phyloP scores from a whole-genome alignment of 2,888 invertebrate species.

The Tribolium freemani region DNA sequence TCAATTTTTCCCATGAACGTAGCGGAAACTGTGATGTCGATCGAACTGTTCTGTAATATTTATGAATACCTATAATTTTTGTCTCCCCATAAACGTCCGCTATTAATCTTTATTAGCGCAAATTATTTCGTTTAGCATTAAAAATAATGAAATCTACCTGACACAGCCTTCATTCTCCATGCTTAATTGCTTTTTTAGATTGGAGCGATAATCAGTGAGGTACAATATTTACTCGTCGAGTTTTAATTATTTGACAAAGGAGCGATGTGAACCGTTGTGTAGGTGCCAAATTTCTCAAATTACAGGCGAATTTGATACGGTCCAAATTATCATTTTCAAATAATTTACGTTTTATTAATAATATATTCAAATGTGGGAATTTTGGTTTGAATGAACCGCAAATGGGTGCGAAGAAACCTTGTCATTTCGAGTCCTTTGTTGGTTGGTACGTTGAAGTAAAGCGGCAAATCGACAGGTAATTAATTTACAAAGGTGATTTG shows the following conservation, averaged over 20 bases:
- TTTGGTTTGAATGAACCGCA: background rate
- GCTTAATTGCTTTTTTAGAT: background rate
- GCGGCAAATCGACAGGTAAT: constrained; percentile 40
- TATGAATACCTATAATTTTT: constrained; percentile 8
- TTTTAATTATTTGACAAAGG: too few relatives aligned
- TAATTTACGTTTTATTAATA: too few relatives aligned
- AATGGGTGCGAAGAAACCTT: background rate
- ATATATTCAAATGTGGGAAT: background rate
- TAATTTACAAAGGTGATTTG: constrained; percentile 37
- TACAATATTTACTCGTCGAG: too few relatives aligned
- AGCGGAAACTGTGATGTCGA: constrained; percentile 23
- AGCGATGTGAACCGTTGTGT: too few relatives aligned
- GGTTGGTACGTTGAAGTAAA: constrained; percentile 16
- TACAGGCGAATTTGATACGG: too few relatives aligned
- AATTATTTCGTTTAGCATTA: constrained; percentile 19
- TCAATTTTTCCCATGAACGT: constrained; percentile 8
- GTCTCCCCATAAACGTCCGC: constrained; percentile 13
- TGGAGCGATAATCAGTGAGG: too few relatives aligned
- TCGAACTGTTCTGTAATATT: constrained; percentile 7
- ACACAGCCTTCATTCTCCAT: background rate
- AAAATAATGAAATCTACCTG: constrained; percentile 6
- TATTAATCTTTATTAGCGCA: constrained; percentile 27
- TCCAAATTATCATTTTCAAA: too few relatives aligned
- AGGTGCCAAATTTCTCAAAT: too few relatives aligned
- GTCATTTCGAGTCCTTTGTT: constrained; percentile 1